These are phyloP conservation scores for Coregonus sp. DNA, from an alignment of 2,797 vertebrate species.

Conservation along the genomic window DNA sequence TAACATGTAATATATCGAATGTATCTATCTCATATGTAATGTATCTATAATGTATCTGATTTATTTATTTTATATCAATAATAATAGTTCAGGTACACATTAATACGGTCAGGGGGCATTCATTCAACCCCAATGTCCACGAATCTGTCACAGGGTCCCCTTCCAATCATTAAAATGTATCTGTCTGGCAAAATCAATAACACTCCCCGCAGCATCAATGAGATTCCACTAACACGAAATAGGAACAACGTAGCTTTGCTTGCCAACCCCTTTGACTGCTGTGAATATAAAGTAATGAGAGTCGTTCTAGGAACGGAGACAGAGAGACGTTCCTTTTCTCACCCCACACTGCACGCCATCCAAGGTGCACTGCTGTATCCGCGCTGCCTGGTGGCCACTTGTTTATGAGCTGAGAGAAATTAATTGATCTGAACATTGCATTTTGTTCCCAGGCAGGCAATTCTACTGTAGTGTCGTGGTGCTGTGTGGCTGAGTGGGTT, in stretches of 20 bases:
- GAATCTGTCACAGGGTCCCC: background rate
- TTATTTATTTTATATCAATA: background rate
- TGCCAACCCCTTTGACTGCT: background rate
- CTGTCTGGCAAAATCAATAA: background rate
- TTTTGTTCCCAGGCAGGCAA: conserved; percentile 23
- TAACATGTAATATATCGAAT: no score
- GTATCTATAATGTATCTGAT: conserved; percentile 14
- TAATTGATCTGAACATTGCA: conserved; percentile 41
- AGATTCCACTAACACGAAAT: background rate
- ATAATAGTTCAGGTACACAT: background rate
- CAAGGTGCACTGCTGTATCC: conserved; percentile 17
- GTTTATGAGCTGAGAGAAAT: conserved; percentile 13
- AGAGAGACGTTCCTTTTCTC: background rate
- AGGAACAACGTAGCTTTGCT: background rate
- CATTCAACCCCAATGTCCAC: no score
- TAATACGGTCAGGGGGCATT: background rate
- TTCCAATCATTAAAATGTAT: background rate
- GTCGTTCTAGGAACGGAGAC: conserved; percentile 24
- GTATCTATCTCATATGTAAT: background rate
- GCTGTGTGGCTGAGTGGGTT: conserved; percentile 14
- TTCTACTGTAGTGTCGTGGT: background rate
- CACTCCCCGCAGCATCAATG: background rate
- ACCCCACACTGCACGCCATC: conserved; percentile 6
- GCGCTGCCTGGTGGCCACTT: conserved; percentile 30
- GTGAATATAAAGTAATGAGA: conserved; percentile 26